Percentiles rank a stretch among this genome's conserved stretches.
Conservation (phyloP, 30 jellyfish, hydroid and myxozoan species). For the Clytia hemisphaerica region DNA sequence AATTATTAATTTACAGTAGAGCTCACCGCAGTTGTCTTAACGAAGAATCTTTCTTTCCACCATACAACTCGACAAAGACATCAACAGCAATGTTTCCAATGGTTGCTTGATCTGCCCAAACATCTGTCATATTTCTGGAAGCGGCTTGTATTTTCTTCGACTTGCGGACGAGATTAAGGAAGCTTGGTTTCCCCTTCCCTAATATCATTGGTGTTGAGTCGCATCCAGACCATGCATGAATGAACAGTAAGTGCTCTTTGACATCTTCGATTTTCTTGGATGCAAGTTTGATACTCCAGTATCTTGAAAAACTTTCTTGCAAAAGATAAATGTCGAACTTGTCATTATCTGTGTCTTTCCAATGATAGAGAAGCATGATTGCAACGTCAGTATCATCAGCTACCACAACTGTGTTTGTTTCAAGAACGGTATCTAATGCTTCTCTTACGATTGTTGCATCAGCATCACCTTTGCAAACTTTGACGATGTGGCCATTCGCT, state of each 20-base stretch:
- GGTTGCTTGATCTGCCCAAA: conserved; percentile 33
- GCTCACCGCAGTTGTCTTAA: too few species aligned
- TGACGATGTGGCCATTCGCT: conserved; percentile 19
- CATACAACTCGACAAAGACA: conserved; percentile 15
- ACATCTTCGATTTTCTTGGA: conserved; percentile 26
- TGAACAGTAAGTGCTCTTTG: conserved; percentile 29
- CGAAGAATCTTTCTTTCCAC: too few species aligned
- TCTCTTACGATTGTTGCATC: conserved; percentile 24
- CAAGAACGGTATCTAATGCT: conserved; percentile 8
- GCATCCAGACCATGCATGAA: conserved; percentile 33
- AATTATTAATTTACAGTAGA: too few species aligned
- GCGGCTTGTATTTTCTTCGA: conserved; percentile 32
- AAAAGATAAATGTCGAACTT: conserved; percentile 12
- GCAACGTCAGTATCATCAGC: conserved; percentile 31
- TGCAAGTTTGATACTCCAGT: conserved; percentile 20
- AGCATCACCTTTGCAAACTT: conserved; percentile 24
- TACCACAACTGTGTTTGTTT: too few species aligned
- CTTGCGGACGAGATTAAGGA: conserved; percentile 11
- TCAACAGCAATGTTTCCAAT: conserved; percentile 22
- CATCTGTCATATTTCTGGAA: conserved; percentile 24
- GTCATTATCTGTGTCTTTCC: conserved; percentile 8
- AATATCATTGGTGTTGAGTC: conserved; percentile 37
- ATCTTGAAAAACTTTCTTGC: neutral
- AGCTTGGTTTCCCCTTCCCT: conserved; percentile 25
- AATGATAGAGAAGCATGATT: conserved; percentile 16